Evolutionary conservation across 2,797 vertebrate genomes (phyloP).

Genomic region (Lepilemur ruficaudatus): DNA sequence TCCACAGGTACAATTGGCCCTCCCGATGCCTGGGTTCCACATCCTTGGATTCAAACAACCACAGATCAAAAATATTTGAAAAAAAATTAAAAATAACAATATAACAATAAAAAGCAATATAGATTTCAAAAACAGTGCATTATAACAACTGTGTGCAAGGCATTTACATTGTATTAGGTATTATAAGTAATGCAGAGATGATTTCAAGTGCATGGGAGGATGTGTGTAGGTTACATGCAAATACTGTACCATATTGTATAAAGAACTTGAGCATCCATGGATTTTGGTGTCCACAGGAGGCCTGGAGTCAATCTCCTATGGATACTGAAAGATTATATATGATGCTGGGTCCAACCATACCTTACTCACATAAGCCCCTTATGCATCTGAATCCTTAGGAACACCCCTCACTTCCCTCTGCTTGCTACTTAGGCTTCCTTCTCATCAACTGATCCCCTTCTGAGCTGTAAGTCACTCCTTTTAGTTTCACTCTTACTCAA

Average conservation of each 20-base stretch:
- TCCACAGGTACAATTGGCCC: rapidly evolving
- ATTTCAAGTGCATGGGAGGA: background rate
- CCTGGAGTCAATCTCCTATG: background rate
- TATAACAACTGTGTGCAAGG: background rate
- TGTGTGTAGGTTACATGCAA: background rate
- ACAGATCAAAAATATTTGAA: background rate
- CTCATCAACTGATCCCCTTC: too few relatives aligned
- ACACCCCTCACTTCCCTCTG: rapidly evolving
- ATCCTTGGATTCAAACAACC: background rate
- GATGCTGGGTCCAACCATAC: background rate
- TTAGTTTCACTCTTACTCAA: background rate
- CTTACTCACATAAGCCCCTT: background rate
- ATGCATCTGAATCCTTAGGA: rapidly evolving
- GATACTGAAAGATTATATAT: background rate
- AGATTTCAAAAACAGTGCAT: background rate
- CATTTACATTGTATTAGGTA: background rate
- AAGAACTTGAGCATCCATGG: background rate
- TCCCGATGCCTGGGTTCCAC: background rate
- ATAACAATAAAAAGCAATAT: background rate
- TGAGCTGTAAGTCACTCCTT: background rate
- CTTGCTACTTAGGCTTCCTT: background rate
- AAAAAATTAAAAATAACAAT: background rate
- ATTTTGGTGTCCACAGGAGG: background rate
- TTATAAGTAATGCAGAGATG: background rate
- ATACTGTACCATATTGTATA: background rate